phyloP scores from a whole-genome alignment of 2,113 vertebrate species.

The Phaetusa simplex region DNA sequence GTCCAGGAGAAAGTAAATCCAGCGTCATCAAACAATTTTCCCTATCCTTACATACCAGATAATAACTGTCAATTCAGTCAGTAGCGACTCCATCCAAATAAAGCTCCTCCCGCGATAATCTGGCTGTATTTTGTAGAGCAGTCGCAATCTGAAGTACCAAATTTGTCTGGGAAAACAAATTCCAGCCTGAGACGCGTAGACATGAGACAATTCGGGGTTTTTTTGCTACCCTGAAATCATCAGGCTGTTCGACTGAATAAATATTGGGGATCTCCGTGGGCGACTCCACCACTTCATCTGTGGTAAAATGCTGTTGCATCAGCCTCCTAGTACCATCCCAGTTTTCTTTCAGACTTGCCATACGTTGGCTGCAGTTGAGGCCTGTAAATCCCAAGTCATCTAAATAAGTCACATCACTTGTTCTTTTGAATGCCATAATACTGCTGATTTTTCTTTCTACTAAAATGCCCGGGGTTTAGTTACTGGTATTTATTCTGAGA shows the following conservation, averaged over 20 bases:
- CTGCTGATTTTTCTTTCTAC: neutral
- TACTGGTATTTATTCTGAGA: neutral
- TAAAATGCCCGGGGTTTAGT: neutral
- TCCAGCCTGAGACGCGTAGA: neutral
- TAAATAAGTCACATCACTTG: neutral
- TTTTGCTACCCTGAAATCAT: neutral
- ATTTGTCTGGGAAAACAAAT: neutral
- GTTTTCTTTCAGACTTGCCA: neutral
- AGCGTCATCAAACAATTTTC: neutral
- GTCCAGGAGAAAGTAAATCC: neutral
- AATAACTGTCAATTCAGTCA: neutral
- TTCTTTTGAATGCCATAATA: neutral
- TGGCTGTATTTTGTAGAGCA: neutral
- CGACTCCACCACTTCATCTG: neutral
- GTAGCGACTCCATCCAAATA: neutral
- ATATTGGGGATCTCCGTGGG: neutral
- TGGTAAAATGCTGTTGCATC: neutral
- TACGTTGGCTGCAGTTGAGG: neutral
- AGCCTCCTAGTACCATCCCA: neutral
- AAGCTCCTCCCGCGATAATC: neutral
- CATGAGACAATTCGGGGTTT: neutral
- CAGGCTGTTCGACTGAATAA: neutral
- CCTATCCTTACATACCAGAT: neutral
- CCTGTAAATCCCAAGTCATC: neutral
- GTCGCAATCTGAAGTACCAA: neutral